Conservation (phyloP, 1,140 invertebrate genomes). For the Hypothenemus hampei region DNA sequence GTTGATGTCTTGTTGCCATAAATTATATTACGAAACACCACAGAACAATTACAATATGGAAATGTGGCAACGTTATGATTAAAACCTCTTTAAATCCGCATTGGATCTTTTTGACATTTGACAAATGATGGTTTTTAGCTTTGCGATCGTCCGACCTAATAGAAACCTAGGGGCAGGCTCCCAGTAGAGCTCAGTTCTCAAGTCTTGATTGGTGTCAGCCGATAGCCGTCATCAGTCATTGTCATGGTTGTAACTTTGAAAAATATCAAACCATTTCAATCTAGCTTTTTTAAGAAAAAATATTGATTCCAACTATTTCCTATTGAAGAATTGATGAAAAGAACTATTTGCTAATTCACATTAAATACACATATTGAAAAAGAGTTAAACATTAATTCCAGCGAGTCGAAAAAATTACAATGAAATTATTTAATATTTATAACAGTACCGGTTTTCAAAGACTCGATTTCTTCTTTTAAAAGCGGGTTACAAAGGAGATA, state of each 20-base stretch:
- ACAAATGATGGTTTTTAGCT: slow-evolving; percentile 26
- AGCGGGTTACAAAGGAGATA: not conserved
- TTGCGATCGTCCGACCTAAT: slow-evolving; percentile 16
- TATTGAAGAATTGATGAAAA: too few species aligned
- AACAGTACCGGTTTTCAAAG: too few species aligned
- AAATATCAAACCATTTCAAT: slow-evolving; percentile 4
- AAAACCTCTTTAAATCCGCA: slow-evolving; percentile 22
- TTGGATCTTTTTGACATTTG: slow-evolving; percentile 20
- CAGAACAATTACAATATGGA: not conserved
- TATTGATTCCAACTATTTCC: too few species aligned
- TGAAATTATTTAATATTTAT: too few species aligned
- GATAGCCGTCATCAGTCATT: slow-evolving; percentile 17
- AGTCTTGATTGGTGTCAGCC: slow-evolving; percentile 22
- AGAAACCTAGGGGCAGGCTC: slow-evolving; percentile 9
- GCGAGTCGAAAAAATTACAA: too few species aligned
- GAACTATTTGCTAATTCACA: too few species aligned
- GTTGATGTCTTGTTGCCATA: too few species aligned
- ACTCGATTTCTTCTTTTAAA: not conserved
- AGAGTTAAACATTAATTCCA: too few species aligned
- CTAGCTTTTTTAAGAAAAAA: too few species aligned
- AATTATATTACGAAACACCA: not conserved
- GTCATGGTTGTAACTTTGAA: slow-evolving; percentile 9
- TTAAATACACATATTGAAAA: too few species aligned
- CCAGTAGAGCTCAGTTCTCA: slow-evolving; percentile 16
- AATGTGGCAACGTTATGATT: slow-evolving; percentile 10